These are phyloP conservation scores for Noctua fimbriata DNA, from an alignment of 2,888 invertebrate genomes.

Conservation along the genomic window DNA sequence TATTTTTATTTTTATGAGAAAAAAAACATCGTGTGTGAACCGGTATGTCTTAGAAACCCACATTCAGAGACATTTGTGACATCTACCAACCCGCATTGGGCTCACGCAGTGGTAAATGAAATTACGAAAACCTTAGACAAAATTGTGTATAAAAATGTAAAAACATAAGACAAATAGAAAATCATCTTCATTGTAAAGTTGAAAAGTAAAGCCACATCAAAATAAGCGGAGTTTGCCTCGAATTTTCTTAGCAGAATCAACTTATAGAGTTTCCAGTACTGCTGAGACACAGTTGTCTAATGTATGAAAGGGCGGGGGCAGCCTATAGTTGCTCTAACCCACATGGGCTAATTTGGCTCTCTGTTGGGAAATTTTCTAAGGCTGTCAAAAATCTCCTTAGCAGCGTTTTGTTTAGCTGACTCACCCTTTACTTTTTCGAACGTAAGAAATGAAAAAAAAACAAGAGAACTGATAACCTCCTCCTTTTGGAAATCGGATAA, in stretches of 20 bases:
- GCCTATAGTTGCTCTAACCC: not conserved
- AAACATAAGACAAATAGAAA: not conserved
- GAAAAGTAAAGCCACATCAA: not conserved
- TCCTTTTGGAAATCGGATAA: too few relatives aligned
- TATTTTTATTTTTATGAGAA: slow-evolving; percentile 19
- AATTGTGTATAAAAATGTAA: too few relatives aligned
- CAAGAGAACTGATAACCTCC: too few relatives aligned
- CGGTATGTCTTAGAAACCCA: not conserved
- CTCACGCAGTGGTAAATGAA: not conserved
- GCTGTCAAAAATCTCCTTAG: not conserved
- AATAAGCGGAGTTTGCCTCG: not conserved
- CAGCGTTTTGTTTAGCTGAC: not conserved
- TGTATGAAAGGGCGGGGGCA: not conserved
- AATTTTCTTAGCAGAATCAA: not conserved
- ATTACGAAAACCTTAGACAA: not conserved
- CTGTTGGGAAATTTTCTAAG: not conserved
- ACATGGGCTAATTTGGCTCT: not conserved
- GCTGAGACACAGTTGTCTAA: not conserved
- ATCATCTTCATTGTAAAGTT: not conserved
- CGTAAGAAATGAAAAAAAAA: not conserved
- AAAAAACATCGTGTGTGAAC: not conserved
- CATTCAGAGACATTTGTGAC: not conserved
- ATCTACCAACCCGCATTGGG: not conserved
- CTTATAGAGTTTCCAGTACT: not conserved
- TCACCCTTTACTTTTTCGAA: not conserved